Conservation (phyloP, 2,113 vertebrate species). For the Oreochromis aureus region DNA sequence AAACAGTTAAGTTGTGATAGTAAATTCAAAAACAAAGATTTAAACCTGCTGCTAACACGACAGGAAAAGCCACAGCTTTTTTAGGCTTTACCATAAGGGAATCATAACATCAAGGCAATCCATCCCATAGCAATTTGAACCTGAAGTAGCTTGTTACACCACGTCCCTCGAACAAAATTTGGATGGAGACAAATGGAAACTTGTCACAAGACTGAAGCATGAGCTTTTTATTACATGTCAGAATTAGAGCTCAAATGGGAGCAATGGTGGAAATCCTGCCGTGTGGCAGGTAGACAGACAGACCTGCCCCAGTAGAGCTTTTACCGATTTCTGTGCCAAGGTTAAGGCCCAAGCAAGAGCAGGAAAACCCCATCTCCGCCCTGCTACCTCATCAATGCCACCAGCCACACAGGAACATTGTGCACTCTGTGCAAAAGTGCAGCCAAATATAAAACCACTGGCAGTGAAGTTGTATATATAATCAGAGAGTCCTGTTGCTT, state of each 20-base stretch:
- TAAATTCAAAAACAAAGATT: not conserved
- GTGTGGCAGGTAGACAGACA: slow-evolving; percentile 42
- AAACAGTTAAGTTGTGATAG: not conserved
- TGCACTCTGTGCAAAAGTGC: slow-evolving; percentile 33
- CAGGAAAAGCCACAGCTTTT: not conserved
- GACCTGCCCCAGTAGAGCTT: slow-evolving; percentile 34
- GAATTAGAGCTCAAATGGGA: slow-evolving; percentile 17
- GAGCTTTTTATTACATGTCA: not conserved
- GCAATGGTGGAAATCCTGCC: slow-evolving; percentile 42
- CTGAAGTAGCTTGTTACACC: not conserved
- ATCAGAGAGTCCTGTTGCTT: slow-evolving; percentile 33
- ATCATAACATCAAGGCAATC: not conserved
- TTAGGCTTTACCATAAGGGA: not conserved
- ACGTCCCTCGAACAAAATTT: not conserved
- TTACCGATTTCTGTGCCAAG: slow-evolving; percentile 22
- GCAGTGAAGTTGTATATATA: slow-evolving; percentile 42
- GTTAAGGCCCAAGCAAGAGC: slow-evolving; percentile 34
- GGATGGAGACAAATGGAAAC: not conserved
- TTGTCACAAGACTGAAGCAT: not conserved
- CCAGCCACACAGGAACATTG: slow-evolving; percentile 54
- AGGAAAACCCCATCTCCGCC: slow-evolving; percentile 66
- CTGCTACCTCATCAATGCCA: slow-evolving; percentile 59
- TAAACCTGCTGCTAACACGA: not conserved
- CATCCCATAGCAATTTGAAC: not conserved
- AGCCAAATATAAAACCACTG: slow-evolving; percentile 59